Evolutionary conservation across 2,888 invertebrate genomes (phyloP).

Genomic region (Venustoraphidia nigricollis): DNA sequence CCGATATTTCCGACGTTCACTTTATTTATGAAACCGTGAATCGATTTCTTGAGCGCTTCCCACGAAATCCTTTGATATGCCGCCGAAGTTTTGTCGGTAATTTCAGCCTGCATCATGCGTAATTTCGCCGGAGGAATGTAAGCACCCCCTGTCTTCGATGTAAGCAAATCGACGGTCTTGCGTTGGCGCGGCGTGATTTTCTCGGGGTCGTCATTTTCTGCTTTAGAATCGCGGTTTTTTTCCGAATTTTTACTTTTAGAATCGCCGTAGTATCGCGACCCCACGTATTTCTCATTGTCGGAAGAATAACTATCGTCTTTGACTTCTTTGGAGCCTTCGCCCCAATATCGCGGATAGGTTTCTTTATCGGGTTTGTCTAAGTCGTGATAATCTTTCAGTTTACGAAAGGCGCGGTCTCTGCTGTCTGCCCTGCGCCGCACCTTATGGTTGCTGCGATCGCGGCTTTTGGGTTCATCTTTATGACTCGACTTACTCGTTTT

Average conservation of each 20-base stretch:
- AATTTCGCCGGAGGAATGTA: conserved; percentile 97
- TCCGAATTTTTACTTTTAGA: conserved; percentile 10
- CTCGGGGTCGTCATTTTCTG: conserved; percentile 17
- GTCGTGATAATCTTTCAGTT: conserved; percentile 10
- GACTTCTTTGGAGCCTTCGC: conserved; percentile 19
- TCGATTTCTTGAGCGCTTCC: conserved; percentile 97
- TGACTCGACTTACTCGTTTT: too few relatives aligned
- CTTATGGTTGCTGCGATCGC: too few relatives aligned
- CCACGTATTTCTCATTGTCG: conserved; percentile 21
- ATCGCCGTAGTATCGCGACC: conserved; percentile 21
- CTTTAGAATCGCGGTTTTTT: conserved; percentile 10
- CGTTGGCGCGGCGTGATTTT: conserved; percentile 25
- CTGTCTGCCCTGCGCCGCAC: conserved; percentile 4
- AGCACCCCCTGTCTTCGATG: conserved; percentile 80
- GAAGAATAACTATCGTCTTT: conserved; percentile 21
- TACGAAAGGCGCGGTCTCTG: conserved; percentile 7
- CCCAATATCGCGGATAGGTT: conserved; percentile 20
- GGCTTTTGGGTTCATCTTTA: too few relatives aligned
- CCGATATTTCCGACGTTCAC: conserved; percentile 90
- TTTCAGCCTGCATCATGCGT: conserved; percentile 87
- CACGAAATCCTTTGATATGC: conserved; percentile 94
- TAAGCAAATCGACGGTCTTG: conserved; percentile 49
- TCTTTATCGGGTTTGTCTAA: conserved; percentile 11
- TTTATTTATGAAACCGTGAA: conserved; percentile 96
- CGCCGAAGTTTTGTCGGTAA: conserved; percentile 87